Conservation (phyloP, 2,113 vertebrate species). For the Rhea pennata region DNA sequence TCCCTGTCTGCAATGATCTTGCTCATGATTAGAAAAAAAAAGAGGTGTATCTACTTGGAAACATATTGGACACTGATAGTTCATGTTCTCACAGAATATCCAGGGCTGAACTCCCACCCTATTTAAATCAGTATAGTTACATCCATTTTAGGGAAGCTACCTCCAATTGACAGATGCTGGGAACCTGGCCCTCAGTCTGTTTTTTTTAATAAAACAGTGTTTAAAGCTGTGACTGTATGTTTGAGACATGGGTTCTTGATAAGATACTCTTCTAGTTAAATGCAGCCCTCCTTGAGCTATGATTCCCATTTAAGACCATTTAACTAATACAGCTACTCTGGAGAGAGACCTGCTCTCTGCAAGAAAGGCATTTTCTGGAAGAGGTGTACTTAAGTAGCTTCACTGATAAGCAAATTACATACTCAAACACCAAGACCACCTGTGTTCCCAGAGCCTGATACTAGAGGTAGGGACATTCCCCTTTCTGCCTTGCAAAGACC, state of each 20-base stretch:
- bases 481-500: neutral
- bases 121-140: slow-evolving; percentile 23
- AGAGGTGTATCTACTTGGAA: neutral
- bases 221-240: neutral
- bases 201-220: slow-evolving; percentile 7
- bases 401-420: neutral
- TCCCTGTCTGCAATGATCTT: neutral
- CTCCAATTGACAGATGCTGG: neutral
- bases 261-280: slow-evolving; percentile 9
- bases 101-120: neutral
- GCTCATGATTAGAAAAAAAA: neutral
- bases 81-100: neutral
- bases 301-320: slow-evolving; percentile 13
- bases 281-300: neutral
- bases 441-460: neutral
- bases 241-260: slow-evolving; percentile 24
- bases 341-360: neutral
- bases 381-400: neutral
- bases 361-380: slow-evolving; percentile 18
- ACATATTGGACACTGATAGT: neutral
- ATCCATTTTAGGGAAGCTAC: slow-evolving; percentile 31
- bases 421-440: neutral
- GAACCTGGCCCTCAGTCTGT: neutral
- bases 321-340: slow-evolving; percentile 28
- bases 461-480: neutral